Evolutionary conservation across 2,888 invertebrate species (phyloP).

Genomic region (Lymantria monacha): DNA sequence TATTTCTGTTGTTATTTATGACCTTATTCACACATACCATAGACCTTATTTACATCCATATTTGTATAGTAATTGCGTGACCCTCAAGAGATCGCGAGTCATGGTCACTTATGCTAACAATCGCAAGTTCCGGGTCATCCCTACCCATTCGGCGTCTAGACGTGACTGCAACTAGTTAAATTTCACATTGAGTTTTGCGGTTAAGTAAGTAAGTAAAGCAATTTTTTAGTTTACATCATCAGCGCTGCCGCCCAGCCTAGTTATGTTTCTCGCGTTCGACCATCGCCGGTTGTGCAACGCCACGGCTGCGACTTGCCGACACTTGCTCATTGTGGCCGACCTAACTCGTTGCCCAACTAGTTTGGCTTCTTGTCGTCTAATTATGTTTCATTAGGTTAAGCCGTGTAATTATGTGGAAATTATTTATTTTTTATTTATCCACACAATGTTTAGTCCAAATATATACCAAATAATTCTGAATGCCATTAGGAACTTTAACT

Average conservation of each 20-base stretch:
- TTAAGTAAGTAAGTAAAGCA: constrained; percentile 80
- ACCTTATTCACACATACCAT: too few relatives aligned
- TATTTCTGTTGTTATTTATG: constrained; percentile 2
- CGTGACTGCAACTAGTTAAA: constrained; percentile 61
- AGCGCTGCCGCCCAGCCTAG: constrained; percentile 74
- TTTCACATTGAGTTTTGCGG: constrained; percentile 70
- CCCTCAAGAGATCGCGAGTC: constrained; percentile 42
- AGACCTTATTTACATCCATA: constrained; percentile 9
- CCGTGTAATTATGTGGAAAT: constrained; percentile 51
- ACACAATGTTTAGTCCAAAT: background rate
- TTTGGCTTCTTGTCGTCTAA: constrained; percentile 74
- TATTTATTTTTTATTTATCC: constrained; percentile 22
- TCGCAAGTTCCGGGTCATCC: constrained; percentile 69
- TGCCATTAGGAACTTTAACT: too few relatives aligned
- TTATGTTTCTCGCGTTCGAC: constrained; percentile 80
- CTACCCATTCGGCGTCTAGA: constrained; percentile 51
- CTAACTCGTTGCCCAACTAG: constrained; percentile 72
- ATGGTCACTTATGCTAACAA: constrained; percentile 51
- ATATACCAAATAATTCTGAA: too few relatives aligned
- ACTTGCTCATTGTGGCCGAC: constrained; percentile 76
- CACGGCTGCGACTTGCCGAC: constrained; percentile 73
- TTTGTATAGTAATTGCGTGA: constrained; percentile 22
- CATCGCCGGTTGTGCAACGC: constrained; percentile 76
- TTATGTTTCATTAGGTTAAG: constrained; percentile 68
- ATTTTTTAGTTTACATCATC: constrained; percentile 81